phyloP scores from a whole-genome alignment of 1,140 invertebrate species.

The Chrysopa pallens region DNA sequence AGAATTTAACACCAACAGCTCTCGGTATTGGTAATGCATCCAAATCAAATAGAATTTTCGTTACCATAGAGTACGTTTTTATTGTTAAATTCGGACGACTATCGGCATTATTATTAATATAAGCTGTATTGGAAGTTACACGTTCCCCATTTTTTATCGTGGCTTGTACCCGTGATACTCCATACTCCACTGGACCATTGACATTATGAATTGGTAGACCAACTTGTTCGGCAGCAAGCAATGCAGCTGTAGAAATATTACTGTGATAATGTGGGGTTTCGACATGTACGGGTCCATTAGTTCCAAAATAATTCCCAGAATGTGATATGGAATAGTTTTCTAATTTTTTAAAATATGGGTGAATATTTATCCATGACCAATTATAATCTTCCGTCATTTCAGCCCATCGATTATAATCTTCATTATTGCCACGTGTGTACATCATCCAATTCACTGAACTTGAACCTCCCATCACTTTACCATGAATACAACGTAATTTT shows the following conservation, averaged over 20 bases:
- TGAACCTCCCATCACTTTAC: conserved; percentile 33
- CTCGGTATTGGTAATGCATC: conserved; percentile 23
- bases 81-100: conserved; percentile 45
- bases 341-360: conserved; percentile 26
- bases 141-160: conserved; percentile 43
- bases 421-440: conserved; percentile 40
- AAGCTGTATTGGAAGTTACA: conserved; percentile 32
- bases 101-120: conserved; percentile 28
- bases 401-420: conserved; percentile 46
- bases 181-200: conserved; percentile 39
- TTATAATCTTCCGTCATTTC: conserved; percentile 12
- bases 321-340: conserved; percentile 32
- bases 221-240: conserved; percentile 40
- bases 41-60: conserved; percentile 35
- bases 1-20: conserved; percentile 38
- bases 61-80: conserved; percentile 37
- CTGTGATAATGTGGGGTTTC: conserved; percentile 28
- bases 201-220: conserved; percentile 46
- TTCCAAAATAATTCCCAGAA: conserved; percentile 16
- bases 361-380: conserved; percentile 25
- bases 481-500: conserved; percentile 8
- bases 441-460: conserved; percentile 45
- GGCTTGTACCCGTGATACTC: conserved; percentile 40
- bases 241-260: conserved; percentile 37
- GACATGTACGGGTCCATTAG: conserved; percentile 32